Evolutionary conservation across 35 echinoderm and acorn worm genomes (phyloP), one percentile per base, ranked within the genome.

Genomic region (Ptychodera flava): DNA sequence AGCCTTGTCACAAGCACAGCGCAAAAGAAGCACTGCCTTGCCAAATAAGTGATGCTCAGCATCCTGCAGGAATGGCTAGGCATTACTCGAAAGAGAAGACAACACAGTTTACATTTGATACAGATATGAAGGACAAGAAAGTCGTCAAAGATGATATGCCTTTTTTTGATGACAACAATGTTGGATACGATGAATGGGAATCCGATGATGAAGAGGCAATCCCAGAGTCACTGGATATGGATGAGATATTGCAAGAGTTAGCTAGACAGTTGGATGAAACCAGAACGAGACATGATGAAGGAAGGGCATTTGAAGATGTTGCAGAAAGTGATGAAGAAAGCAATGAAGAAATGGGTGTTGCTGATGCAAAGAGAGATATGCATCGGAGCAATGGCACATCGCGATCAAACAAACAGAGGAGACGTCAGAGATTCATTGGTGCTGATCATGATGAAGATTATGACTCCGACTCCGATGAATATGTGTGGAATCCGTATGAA

Each of bases 171-270:
- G 45, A 64, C 6, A 64, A 22, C 22, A 6, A 12, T 6, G 6
- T 64, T 6, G 45, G 22, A 6, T 12, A 64, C 22, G 82, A 83
- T 10, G 34, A 83, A 36, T 83, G 82, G 82, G 33, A 83, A 30
- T 83, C 82, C 22, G 95, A 98, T 33, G 93, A 93, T 83, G 89
- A 97, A 35, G 91, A 91, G 15, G 88, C 92, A 45, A 35, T 88
- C 1, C 35, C 90, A 77, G 89, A 36, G 1, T 22, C 35, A 36
- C 30, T 36, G 29, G 37, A 94, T 15, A 85, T 92, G 34, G 78
- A 98, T 87, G 92, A 86, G 1, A 91, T 91, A 34, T 37, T 91
- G 76, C 83, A 85, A 78, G 95, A 97, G 82, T 78, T 94, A 15
- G 87, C 81, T 35, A 91, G 78, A 82, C 94, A 93, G 29, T 81